A percentile compares a stretch with the other conserved stretches of the same genome.
phyloP scores from a whole-genome alignment of 2,888 invertebrate genomes.

The Tipula helvola region DNA sequence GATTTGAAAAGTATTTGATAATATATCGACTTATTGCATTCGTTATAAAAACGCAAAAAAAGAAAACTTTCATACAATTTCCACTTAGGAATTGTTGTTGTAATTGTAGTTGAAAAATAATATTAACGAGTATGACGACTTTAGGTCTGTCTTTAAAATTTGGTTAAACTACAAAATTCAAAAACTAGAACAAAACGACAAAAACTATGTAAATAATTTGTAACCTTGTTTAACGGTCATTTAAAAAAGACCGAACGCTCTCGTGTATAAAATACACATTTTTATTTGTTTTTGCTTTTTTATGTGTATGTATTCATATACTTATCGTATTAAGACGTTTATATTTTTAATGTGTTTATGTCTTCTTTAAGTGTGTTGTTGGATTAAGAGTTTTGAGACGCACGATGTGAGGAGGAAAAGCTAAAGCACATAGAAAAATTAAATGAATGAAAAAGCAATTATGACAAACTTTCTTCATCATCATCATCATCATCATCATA shows the following conservation, averaged over 20 bases:
- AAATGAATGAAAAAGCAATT: neutral
- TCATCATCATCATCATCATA: neutral
- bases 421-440: neutral
- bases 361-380: neutral
- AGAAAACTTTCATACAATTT: neutral
- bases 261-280: neutral
- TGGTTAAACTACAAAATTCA: neutral
- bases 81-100: neutral
- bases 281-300: too few relatives aligned
- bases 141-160: neutral
- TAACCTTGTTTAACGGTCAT: neutral
- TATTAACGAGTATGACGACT: neutral
- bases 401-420: neutral
- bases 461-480: neutral
- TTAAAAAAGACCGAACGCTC: neutral
- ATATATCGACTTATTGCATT: neutral
- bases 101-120: neutral
- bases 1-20: neutral
- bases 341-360: neutral
- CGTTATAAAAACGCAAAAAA: neutral
- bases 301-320: neutral
- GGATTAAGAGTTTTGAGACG: neutral
- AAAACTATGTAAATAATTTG: neutral
- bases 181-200: neutral
- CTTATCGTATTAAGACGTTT: neutral